A percentile compares a stretch with the other conserved stretches of the same genome.
Conservation (phyloP, 2,888 invertebrate genomes). For the Cerastoderma edule region DNA sequence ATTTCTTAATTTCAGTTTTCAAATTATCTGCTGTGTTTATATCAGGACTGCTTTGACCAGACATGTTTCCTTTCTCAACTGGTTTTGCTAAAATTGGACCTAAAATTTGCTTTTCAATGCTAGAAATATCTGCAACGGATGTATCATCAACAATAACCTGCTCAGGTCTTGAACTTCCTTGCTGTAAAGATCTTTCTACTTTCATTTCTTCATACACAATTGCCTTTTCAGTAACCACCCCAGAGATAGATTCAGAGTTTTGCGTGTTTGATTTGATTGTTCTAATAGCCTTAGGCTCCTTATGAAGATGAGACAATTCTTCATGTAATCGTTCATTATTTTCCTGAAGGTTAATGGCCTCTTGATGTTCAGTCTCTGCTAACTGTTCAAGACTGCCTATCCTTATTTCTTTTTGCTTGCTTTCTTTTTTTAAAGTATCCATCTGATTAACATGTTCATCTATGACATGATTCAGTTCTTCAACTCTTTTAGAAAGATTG, state of each 20-base stretch:
- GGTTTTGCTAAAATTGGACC: neutral
- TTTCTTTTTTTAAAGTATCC: neutral
- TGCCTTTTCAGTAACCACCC: neutral
- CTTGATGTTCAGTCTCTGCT: neutral
- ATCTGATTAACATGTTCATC: neutral
- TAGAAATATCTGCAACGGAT: neutral
- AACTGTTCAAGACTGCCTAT: neutral
- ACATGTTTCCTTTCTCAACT: conserved; percentile 1
- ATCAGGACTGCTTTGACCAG: conserved; percentile 5
- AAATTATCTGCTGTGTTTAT: conserved; percentile 5
- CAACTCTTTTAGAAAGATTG: neutral
- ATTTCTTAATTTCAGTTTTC: conserved; percentile 33
- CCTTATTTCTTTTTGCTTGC: neutral
- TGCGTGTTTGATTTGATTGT: no score
- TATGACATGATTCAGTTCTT: conserved; percentile 3
- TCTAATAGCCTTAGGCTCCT: no score
- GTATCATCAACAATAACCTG: neutral
- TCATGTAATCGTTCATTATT: neutral
- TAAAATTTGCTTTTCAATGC: conserved; percentile 8
- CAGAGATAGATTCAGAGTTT: no score
- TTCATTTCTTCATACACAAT: conserved; percentile 3
- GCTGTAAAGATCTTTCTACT: neutral
- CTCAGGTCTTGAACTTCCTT: neutral
- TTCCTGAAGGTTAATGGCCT: neutral
- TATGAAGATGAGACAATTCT: no score